These are phyloP conservation scores for Malacoraja senta DNA, from an alignment of 2,797 vertebrate genomes.

Conservation along the genomic window DNA sequence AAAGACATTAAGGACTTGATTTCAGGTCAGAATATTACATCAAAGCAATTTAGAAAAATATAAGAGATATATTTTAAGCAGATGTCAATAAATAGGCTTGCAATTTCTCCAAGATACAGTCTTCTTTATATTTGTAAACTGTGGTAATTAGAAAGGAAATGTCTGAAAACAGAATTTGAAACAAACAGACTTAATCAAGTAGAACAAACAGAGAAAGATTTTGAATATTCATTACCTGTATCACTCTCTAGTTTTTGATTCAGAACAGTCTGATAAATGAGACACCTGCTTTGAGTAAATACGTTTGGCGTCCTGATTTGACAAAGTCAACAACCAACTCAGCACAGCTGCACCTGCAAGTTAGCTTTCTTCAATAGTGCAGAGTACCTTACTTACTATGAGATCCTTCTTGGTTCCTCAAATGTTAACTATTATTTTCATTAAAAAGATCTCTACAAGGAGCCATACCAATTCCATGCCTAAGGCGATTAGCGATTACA, in stretches of 20 bases:
- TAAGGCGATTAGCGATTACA: not conserved
- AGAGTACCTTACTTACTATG: not conserved
- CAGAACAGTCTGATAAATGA: not conserved
- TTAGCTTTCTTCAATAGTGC: not conserved
- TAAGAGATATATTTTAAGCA: not conserved
- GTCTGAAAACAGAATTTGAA: not conserved
- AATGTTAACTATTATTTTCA: not conserved
- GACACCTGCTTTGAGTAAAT: slow-evolving; percentile 27
- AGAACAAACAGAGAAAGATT: not conserved
- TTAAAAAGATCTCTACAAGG: not conserved
- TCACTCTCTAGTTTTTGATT: not conserved
- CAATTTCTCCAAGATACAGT: not conserved
- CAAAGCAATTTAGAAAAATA: slow-evolving; percentile 34
- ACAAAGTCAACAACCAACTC: not conserved
- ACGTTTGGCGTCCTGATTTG: slow-evolving; percentile 13
- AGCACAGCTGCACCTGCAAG: not conserved
- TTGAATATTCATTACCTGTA: not conserved
- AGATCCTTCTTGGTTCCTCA: not conserved
- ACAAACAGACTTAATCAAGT: not conserved
- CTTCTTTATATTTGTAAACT: not conserved
- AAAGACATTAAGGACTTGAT: slow-evolving; percentile 40
- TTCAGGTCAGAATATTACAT: slow-evolving; percentile 38
- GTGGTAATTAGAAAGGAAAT: slow-evolving; percentile 4
- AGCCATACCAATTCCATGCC: not conserved
- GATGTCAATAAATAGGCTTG: slow-evolving; percentile 17